These are phyloP conservation scores for Macaria notata DNA, from an alignment of 2,888 invertebrate species.

Conservation along the genomic window DNA sequence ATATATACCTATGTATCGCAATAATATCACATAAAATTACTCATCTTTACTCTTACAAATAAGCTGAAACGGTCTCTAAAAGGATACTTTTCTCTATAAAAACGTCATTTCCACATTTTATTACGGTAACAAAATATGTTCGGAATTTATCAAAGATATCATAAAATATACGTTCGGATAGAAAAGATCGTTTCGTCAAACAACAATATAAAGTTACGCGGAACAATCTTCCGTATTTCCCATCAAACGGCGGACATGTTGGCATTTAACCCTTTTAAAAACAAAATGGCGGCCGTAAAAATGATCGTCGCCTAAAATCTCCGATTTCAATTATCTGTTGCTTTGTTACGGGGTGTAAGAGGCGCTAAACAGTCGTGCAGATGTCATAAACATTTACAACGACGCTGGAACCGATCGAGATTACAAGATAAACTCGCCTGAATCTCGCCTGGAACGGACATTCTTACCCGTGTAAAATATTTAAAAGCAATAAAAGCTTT, in stretches of 20 bases:
- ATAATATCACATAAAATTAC: not conserved
- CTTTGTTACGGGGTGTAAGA: slow-evolving; percentile 14
- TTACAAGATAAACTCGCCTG: slow-evolving; percentile 35
- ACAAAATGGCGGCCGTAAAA: slow-evolving; percentile 23
- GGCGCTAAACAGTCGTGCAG: slow-evolving; percentile 35
- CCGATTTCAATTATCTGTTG: slow-evolving; percentile 33
- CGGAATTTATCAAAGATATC: slow-evolving; percentile 17
- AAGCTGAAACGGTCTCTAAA: slow-evolving; percentile 4
- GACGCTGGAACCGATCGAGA: slow-evolving; percentile 38
- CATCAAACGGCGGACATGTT: slow-evolving; percentile 9
- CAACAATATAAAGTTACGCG: slow-evolving; percentile 15
- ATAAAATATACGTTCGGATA: slow-evolving; percentile 12
- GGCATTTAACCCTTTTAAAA: slow-evolving; percentile 18
- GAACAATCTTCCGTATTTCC: slow-evolving; percentile 5
- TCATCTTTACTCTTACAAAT: not conserved
- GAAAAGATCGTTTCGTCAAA: slow-evolving; percentile 12
- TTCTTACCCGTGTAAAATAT: slow-evolving; percentile 27
- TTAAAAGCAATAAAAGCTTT: slow-evolving; percentile 27
- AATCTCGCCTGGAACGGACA: slow-evolving; percentile 25
- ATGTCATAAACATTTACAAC: slow-evolving; percentile 42
- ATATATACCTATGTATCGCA: too few relatives aligned
- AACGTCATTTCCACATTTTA: slow-evolving; percentile 16
- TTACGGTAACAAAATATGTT: slow-evolving; percentile 17
- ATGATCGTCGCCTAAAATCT: slow-evolving; percentile 27
- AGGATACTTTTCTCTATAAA: slow-evolving; percentile 13